These are phyloP conservation scores for Synanthedon andrenaeformis DNA, from an alignment of 2,888 invertebrate species.

Conservation along the genomic window DNA sequence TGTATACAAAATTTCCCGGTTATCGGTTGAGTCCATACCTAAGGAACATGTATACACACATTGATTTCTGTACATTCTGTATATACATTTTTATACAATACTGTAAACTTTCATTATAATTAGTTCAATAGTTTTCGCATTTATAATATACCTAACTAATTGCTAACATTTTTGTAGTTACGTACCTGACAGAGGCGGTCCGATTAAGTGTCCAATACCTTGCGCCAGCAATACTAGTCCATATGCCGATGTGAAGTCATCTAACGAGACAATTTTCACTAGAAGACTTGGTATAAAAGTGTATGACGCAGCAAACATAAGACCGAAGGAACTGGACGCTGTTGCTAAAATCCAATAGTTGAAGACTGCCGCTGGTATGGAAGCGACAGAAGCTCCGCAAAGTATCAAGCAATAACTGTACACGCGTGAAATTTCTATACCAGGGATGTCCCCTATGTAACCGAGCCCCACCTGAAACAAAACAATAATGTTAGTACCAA, in stretches of 20 bases:
- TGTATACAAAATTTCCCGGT: no score
- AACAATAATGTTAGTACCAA: not conserved
- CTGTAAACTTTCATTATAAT: not conserved
- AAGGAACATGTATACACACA: no score
- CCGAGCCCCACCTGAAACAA: slow-evolving; percentile 79
- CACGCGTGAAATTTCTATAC: slow-evolving; percentile 84
- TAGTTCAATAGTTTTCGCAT: not conserved
- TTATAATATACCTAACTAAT: not conserved
- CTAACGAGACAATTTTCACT: slow-evolving; percentile 88
- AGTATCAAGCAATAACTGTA: slow-evolving; percentile 83
- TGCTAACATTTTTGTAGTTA: not conserved
- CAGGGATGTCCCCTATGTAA: slow-evolving; percentile 88
- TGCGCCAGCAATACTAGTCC: slow-evolving; percentile 90
- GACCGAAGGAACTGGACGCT: slow-evolving; percentile 79
- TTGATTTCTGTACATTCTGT: no score
- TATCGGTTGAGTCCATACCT: no score
- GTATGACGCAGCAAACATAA: slow-evolving; percentile 92
- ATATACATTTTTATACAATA: no score
- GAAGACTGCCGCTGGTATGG: slow-evolving; percentile 66
- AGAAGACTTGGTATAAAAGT: slow-evolving; percentile 91
- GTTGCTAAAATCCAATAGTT: slow-evolving; percentile 61
- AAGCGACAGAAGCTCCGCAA: slow-evolving; percentile 73
- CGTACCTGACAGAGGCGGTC: slow-evolving; percentile 90
- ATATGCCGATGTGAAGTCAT: slow-evolving; percentile 93
- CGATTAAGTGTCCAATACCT: slow-evolving; percentile 91